These are phyloP conservation scores for Diploptera punctata DNA, from an alignment of 2,888 invertebrate genomes.

Conservation along the genomic window DNA sequence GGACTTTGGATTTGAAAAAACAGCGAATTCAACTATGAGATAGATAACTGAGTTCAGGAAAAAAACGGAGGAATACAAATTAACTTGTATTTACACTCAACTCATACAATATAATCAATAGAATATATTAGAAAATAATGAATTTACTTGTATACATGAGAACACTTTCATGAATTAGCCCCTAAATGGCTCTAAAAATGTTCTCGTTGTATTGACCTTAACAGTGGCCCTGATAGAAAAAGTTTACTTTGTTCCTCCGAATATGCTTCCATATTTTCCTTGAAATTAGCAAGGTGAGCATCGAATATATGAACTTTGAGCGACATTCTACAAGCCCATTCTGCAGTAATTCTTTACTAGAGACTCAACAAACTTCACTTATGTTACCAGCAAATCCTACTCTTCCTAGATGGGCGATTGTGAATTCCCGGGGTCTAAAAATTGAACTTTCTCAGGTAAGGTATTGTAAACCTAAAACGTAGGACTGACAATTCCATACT, in stretches of 20 bases:
- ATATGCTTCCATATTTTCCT: neutral
- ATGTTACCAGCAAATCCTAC: no score
- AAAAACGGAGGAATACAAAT: no score
- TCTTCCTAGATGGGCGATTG: no score
- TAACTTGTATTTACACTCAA: no score
- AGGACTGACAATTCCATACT: no score
- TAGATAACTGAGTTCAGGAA: neutral
- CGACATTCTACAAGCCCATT: neutral
- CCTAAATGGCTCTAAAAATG: no score
- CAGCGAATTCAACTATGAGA: neutral
- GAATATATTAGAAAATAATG: neutral
- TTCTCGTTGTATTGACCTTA: no score
- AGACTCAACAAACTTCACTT: neutral
- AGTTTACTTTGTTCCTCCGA: neutral
- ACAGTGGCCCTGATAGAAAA: no score
- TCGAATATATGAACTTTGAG: neutral
- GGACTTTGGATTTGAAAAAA: neutral
- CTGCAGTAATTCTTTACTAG: neutral
- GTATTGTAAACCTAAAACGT: no score
- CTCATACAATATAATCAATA: no score
- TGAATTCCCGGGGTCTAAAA: no score
- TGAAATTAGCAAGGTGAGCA: conserved; percentile 7
- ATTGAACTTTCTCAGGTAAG: no score
- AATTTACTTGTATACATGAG: neutral
- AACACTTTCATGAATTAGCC: neutral